phyloP scores from a whole-genome alignment of 2,797 vertebrate species.

The Acridotheres tristis region DNA sequence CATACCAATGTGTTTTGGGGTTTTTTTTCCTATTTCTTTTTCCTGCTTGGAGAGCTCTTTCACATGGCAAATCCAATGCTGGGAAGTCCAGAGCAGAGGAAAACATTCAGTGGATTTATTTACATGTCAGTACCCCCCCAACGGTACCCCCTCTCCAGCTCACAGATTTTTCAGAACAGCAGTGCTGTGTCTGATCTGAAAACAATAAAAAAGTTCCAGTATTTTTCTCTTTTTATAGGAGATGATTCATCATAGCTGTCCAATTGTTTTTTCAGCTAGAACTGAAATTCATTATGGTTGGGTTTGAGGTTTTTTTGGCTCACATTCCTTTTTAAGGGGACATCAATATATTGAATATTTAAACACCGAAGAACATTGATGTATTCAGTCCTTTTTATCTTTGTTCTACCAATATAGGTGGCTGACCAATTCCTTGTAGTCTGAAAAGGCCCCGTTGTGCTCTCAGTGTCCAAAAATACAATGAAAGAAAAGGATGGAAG shows the following conservation, averaged over 20 bases:
- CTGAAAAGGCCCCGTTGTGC: neutral
- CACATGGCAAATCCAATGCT: neutral
- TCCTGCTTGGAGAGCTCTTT: neutral
- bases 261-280: slow-evolving; percentile 23
- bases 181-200: neutral
- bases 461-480: neutral
- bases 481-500: neutral
- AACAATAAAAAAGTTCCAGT: neutral
- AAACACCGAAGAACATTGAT: slow-evolving; percentile 14
- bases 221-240: slow-evolving; percentile 34
- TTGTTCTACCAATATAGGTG: neutral
- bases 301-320: neutral
- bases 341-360: slow-evolving; percentile 16
- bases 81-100: neutral
- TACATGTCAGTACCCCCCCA: neutral
- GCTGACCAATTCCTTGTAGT: neutral
- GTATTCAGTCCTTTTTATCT: slow-evolving; percentile 8
- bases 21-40: neutral
- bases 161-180: neutral
- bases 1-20: fast-evolving
- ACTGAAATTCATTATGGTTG: slow-evolving; percentile 18
- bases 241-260: slow-evolving; percentile 38
- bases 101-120: neutral
- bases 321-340: neutral
- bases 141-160: neutral